Conservation (phyloP, 2,113 vertebrate genomes). For the Ginglymostoma cirratum region DNA sequence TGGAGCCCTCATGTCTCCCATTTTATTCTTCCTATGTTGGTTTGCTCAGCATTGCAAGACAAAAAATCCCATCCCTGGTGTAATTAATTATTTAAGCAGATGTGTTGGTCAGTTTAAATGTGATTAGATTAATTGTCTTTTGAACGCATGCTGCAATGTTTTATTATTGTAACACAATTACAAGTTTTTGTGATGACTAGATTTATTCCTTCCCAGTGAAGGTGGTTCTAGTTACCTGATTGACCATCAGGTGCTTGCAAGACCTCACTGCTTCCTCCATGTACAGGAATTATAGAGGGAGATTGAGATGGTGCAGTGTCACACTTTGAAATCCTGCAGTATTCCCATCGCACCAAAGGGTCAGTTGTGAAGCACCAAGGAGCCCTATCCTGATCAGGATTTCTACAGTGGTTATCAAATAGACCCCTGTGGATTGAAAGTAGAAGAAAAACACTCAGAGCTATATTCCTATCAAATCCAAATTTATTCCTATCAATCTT, state of each 20-base stretch:
- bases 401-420: slow-evolving; percentile 81
- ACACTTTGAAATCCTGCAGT: slow-evolving; percentile 71
- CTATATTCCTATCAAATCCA: no score
- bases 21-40: no score
- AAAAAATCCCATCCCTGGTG: neutral
- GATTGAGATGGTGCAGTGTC: neutral
- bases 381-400: slow-evolving; percentile 71
- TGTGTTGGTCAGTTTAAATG: no score
- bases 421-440: slow-evolving; percentile 62
- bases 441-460: neutral
- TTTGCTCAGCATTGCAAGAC: neutral
- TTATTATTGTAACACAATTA: neutral
- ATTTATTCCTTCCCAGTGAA: neutral
- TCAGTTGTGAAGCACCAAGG: slow-evolving; percentile 92
- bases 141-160: neutral
- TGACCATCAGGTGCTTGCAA: neutral
- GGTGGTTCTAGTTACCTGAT: neutral
- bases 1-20: neutral
- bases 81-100: neutral
- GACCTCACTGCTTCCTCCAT: no score
- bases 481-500: neutral
- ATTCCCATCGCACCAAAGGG: slow-evolving; percentile 81
- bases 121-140: neutral
- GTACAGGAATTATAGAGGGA: neutral
- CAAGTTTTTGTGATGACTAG: neutral